phyloP scores from a whole-genome alignment of 2,888 invertebrate species.

The Seira musarum region DNA sequence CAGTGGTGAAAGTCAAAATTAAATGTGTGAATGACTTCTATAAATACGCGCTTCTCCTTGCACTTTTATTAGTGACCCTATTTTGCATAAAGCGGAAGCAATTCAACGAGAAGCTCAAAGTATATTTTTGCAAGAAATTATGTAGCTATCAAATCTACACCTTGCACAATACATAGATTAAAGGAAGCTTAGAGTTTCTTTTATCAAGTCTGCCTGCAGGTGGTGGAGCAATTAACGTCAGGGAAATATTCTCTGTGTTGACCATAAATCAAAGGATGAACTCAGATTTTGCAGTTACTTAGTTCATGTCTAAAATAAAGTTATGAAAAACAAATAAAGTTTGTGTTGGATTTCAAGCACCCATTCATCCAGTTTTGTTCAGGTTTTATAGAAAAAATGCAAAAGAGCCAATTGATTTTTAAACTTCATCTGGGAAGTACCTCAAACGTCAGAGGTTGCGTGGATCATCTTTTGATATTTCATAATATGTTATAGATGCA shows the following conservation, averaged over 20 bases:
- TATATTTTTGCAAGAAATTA: neutral
- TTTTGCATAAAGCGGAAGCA: too few species aligned
- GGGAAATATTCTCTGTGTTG: neutral
- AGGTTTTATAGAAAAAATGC: neutral
- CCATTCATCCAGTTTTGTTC: too few species aligned
- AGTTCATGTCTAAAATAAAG: neutral
- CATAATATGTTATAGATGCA: constrained; percentile 4
- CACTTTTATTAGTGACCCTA: too few species aligned
- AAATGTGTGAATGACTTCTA: neutral
- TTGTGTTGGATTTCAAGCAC: neutral
- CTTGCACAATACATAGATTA: neutral
- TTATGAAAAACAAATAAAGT: constrained; percentile 9
- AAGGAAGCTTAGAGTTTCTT: neutral
- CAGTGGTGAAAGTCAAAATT: constrained; percentile 13
- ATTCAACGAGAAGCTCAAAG: too few species aligned
- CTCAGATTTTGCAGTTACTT: neutral
- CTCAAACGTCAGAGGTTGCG: neutral
- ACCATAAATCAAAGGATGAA: neutral
- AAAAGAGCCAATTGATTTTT: neutral
- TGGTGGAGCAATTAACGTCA: constrained; percentile 3
- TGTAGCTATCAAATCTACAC: neutral
- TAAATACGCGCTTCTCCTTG: neutral
- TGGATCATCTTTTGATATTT: constrained; percentile 5
- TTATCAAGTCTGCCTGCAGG: neutral
- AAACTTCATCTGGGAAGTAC: too few species aligned